phyloP scores from a whole-genome alignment of 2,113 vertebrate species.

The Suricata suricatta region DNA sequence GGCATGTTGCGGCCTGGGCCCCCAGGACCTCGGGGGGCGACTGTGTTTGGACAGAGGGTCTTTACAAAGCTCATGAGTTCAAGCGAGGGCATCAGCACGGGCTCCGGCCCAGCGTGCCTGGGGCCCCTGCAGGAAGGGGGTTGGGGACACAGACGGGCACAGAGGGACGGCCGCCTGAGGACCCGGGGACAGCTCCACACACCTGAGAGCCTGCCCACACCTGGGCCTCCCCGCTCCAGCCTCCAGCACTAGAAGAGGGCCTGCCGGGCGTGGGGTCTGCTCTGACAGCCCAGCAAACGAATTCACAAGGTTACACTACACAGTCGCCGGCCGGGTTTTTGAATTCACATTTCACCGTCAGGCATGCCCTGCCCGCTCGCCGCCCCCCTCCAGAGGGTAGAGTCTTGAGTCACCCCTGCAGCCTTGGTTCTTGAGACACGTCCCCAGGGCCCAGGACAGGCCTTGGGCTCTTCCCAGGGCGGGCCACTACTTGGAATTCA shows the following conservation, averaged over 20 bases:
- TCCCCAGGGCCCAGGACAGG: rapidly evolving
- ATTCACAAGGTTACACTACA: rapidly evolving
- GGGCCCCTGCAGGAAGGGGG: background rate
- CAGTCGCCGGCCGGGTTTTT: rapidly evolving
- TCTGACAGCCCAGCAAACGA: rapidly evolving
- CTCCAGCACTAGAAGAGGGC: rapidly evolving
- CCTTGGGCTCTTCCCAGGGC: background rate
- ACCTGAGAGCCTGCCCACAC: rapidly evolving
- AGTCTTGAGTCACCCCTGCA: no score
- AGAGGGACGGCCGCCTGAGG: rapidly evolving
- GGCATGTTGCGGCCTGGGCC: rapidly evolving
- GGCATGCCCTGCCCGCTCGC: background rate
- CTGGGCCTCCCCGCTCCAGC: no score
- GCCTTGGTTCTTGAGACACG: rapidly evolving
- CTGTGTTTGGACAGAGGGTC: rapidly evolving
- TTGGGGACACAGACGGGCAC: background rate
- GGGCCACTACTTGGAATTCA: rapidly evolving
- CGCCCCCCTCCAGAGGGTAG: rapidly evolving
- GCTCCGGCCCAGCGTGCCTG: no score
- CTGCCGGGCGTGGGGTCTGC: rapidly evolving
- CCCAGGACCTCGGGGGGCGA: rapidly evolving
- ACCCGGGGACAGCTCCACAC: rapidly evolving
- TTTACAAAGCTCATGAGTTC: no score
- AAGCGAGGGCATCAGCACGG: background rate
- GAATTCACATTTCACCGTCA: no score